phyloP scores from a whole-genome alignment of 2,888 invertebrate genomes.

The Cryptus viduatorius region DNA sequence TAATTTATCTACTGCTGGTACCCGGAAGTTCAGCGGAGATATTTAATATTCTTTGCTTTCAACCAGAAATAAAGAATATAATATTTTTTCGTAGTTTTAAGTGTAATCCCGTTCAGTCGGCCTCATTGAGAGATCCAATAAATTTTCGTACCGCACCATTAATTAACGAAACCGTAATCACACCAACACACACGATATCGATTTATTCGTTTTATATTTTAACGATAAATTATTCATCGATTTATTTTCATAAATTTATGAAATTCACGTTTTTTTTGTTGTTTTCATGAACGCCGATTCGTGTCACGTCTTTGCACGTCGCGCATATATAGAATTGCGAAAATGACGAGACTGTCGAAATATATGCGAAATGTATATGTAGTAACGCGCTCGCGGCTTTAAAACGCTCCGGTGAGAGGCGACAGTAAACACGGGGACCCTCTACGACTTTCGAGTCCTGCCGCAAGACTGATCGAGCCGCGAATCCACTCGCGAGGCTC shows the following conservation, averaged over 20 bases:
- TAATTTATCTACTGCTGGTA: background rate
- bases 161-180: slow-evolving; percentile 56
- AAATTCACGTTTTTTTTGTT: slow-evolving; percentile 3
- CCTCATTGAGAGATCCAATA: slow-evolving; percentile 68
- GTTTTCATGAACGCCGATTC: background rate
- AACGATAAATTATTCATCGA: background rate
- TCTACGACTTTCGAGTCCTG: slow-evolving; percentile 82
- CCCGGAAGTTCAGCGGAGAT: slow-evolving; percentile 21
- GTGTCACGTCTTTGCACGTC: background rate
- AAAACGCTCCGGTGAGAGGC: slow-evolving; percentile 33
- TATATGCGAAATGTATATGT: slow-evolving; percentile 11
- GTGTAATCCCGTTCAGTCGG: slow-evolving; percentile 72
- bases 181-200: slow-evolving; percentile 46
- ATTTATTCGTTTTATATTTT: background rate
- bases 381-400: slow-evolving; percentile 17
- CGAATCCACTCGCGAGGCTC: slow-evolving; percentile 72
- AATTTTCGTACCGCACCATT: slow-evolving; percentile 71
- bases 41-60: slow-evolving; percentile 3
- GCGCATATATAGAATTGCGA: background rate
- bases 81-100: slow-evolving; percentile 41
- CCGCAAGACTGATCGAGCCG: slow-evolving; percentile 81
- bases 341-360: background rate
- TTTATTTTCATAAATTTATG: background rate
- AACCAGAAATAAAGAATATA: background rate
- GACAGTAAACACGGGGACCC: slow-evolving; percentile 68